A percentile compares a stretch with the other conserved stretches of the same genome.
These are phyloP conservation scores for Pogonocherus hispidulus DNA, from an alignment of 2,888 invertebrate genomes.

Conservation along the genomic window DNA sequence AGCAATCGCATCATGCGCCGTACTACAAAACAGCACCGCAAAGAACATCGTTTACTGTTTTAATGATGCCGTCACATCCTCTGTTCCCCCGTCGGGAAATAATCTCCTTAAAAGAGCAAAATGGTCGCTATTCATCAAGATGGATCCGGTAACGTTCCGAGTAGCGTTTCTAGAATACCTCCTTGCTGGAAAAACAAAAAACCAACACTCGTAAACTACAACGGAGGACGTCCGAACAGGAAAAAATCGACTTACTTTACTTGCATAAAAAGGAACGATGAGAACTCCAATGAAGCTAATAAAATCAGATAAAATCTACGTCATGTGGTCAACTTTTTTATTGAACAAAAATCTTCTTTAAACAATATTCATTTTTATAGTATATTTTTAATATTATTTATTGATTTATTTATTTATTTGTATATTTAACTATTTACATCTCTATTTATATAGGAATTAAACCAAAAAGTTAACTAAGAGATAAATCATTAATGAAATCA, in stretches of 20 bases:
- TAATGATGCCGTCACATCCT: constrained; percentile 50
- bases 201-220: constrained; percentile 29
- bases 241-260: constrained; percentile 30
- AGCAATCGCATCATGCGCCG: background rate
- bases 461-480: too few relatives aligned
- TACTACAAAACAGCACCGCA: constrained; percentile 45
- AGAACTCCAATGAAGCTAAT: constrained; percentile 12
- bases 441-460: too few relatives aligned
- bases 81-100: constrained; percentile 49
- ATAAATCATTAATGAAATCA: too few relatives aligned
- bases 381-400: too few relatives aligned
- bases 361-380: too few relatives aligned
- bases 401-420: too few relatives aligned
- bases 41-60: constrained; percentile 52
- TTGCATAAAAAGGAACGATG: constrained; percentile 23
- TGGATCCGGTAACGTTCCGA: constrained; percentile 56
- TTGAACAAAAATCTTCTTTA: too few relatives aligned
- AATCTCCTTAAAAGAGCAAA: constrained; percentile 59
- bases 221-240: constrained; percentile 24
- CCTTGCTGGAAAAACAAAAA: constrained; percentile 30
- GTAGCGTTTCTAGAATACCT: constrained; percentile 53
- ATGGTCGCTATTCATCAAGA: constrained; percentile 56
- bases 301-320: too few relatives aligned
- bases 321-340: too few relatives aligned
- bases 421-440: too few relatives aligned